Conservation (phyloP, 2,888 invertebrate genomes). For the Aproaerema taeniolella region DNA sequence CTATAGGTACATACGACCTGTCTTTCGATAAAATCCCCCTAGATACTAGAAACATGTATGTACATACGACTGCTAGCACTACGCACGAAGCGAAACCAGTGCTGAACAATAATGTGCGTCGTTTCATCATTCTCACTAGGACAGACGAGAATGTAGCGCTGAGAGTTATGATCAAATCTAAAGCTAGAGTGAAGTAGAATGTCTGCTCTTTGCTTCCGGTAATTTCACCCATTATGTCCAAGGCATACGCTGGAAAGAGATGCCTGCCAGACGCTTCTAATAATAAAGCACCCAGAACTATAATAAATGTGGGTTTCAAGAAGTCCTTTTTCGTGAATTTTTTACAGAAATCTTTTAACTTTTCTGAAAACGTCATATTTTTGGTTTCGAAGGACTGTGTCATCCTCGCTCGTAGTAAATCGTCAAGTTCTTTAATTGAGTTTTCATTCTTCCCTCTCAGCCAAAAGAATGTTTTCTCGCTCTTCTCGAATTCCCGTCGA, state of each 20-base stretch:
- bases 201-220: constrained; percentile 34
- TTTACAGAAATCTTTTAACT: constrained; percentile 24
- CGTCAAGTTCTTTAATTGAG: constrained; percentile 31
- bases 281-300: constrained; percentile 31
- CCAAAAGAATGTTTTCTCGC: constrained; percentile 66
- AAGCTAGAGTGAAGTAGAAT: constrained; percentile 39
- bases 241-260: constrained; percentile 45
- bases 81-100: constrained; percentile 38
- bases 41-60: constrained; percentile 35
- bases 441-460: constrained; percentile 53
- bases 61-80: constrained; percentile 32
- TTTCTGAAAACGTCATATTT: constrained; percentile 17
- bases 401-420: constrained; percentile 38
- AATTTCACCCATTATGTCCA: constrained; percentile 44
- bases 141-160: constrained; percentile 39
- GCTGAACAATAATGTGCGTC: constrained; percentile 41
- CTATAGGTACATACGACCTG: constrained; percentile 34
- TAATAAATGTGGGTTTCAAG: constrained; percentile 39
- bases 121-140: constrained; percentile 40
- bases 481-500: constrained; percentile 60
- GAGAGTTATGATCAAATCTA: constrained; percentile 41
- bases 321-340: constrained; percentile 46
- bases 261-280: constrained; percentile 47
- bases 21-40: constrained; percentile 28
- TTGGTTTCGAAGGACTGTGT: constrained; percentile 17